Evolutionary conservation across 2,113 vertebrate species (phyloP), one percentile per base, ranked within the genome.

Genomic region (Melanostigma gelatinosum): DNA sequence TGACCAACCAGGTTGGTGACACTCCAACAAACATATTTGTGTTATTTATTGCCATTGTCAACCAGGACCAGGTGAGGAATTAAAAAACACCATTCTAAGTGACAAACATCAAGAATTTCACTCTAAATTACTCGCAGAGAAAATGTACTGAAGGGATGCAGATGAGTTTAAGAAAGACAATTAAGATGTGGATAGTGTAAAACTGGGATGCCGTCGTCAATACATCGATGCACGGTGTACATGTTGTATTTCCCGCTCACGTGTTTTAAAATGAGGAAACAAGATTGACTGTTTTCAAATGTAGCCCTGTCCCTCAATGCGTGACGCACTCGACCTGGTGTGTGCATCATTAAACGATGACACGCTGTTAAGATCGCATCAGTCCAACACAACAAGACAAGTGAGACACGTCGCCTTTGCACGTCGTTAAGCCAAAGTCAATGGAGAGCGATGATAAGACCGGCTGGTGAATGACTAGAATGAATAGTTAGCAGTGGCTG

Each of bases 401-500:
- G 78, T 78, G 63, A 86, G 82, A 79, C 55, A 11, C 75, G 68
- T 82, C 72, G 76, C 68, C 74, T 88, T 80, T 84, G 80, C 79
- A 78, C 64, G 60, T 76, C 48, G 69, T 90, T 88, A 80, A 88
- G 78, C 85, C 80, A 80, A 81, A 91, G 90, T 88, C 77, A 74
- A 86, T 80, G 2, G 52, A 65, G 73, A 88, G 87, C 85, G 63
- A n/a, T n/a, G 87, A 93, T 88, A 86, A 87, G 83, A 76, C 72
- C 52, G 18, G 82, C 72, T 80, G 58, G 50, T 73, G 85, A 87
- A 82, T 86, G 87, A 91, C 84, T 66, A 32, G 71, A 83, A 85
- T 91, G 83, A 91, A 86, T 89, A 81, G 88, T 87, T 91, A 84
- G 70, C 86, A 38, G 84, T 24, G 63, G 63, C 89, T 78, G 85